These are phyloP conservation scores for Montipora capitata DNA, from an alignment of 92 coral and sea anemone species.

Conservation along the genomic window DNA sequence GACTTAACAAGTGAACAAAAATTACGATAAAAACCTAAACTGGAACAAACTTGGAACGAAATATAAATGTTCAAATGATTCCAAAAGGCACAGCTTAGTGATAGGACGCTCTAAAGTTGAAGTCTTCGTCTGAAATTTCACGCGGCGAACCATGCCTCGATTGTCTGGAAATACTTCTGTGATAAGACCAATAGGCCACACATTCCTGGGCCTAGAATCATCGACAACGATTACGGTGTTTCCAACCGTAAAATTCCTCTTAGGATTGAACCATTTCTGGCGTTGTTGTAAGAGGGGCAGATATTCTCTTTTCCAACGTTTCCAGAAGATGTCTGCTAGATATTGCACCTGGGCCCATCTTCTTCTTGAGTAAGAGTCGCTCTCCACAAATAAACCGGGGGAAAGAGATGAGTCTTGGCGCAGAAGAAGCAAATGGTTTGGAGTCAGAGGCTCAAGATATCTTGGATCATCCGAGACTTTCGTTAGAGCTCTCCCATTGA, in stretches of 20 bases:
- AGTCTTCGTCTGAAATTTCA: conserved; percentile 25
- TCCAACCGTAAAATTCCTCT: conserved; percentile 30
- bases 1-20: too few species aligned
- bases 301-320: background rate
- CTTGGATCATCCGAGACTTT: too few species aligned
- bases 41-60: too few species aligned
- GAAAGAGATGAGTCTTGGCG: too few species aligned
- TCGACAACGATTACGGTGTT: conserved; percentile 49
- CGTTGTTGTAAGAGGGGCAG: background rate
- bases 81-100: conserved; percentile 44
- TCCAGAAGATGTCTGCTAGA: conserved; percentile 19
- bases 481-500: too few species aligned
- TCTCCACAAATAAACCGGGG: too few species aligned
- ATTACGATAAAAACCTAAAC: too few species aligned
- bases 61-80: conserved; percentile 11
- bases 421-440: too few species aligned
- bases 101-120: conserved; percentile 44
- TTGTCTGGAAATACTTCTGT: conserved; percentile 21
- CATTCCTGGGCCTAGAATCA: conserved; percentile 29
- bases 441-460: too few species aligned
- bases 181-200: conserved; percentile 54
- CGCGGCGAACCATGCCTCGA: conserved; percentile 34
- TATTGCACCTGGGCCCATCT: conserved; percentile 42
- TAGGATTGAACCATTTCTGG: conserved; percentile 31
- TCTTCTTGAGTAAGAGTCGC: background rate